Evolutionary conservation across 2,888 invertebrate genomes (phyloP).

Genomic region (Drosophila formosana): DNA sequence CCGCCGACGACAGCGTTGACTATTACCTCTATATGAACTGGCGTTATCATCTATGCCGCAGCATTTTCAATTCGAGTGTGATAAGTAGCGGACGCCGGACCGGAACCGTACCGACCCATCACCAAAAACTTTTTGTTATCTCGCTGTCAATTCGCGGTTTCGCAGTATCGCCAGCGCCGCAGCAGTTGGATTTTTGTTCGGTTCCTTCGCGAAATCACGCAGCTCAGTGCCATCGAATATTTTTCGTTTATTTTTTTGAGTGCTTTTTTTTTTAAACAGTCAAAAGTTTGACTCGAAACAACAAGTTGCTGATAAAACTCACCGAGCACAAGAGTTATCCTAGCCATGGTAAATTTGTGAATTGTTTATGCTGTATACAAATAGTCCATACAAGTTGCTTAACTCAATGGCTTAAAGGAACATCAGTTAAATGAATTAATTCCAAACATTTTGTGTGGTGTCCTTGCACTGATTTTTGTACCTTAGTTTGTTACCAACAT

Average conservation of each 20-base stretch:
- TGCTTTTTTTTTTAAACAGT: not conserved
- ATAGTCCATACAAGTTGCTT: not conserved
- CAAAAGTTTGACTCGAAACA: not conserved
- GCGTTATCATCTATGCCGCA: slow-evolving; percentile 81
- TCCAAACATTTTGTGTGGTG: too few relatives aligned
- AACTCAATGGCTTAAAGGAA: too few relatives aligned
- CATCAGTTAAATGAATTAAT: too few relatives aligned
- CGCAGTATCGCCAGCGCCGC: slow-evolving; percentile 7
- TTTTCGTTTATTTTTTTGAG: slow-evolving; percentile 11
- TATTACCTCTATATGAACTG: slow-evolving; percentile 84
- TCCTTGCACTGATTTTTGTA: too few relatives aligned
- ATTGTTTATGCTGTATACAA: not conserved
- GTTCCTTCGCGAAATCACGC: not conserved
- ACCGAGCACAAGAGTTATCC: not conserved
- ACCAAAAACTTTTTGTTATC: slow-evolving; percentile 19
- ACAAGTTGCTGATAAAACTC: not conserved
- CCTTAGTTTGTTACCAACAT: too few relatives aligned
- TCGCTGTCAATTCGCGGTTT: not conserved
- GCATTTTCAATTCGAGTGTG: slow-evolving; percentile 85
- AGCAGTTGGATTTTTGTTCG: not conserved
- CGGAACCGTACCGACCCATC: slow-evolving; percentile 27
- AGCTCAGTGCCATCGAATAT: not conserved
- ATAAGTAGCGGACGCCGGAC: slow-evolving; percentile 82
- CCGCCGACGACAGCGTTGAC: slow-evolving; percentile 31
- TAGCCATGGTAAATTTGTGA: not conserved